phyloP scores from a whole-genome alignment of 1,140 invertebrate species.

The Mya arenaria region DNA sequence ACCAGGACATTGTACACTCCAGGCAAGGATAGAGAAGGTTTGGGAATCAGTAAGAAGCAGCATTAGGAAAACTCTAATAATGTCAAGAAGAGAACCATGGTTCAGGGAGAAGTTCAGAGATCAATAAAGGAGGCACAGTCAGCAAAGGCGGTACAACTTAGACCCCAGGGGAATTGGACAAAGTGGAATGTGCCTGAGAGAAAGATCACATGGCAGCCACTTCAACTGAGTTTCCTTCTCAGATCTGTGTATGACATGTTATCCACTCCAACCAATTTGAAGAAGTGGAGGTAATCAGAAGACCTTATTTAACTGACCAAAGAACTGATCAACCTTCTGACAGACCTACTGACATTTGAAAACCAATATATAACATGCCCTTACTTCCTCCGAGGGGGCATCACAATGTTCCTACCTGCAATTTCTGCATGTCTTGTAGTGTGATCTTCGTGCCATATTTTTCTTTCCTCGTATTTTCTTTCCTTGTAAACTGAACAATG shows the following conservation, averaged over 20 bases:
- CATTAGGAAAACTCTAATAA: too few species aligned
- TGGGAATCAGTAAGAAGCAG: too few species aligned
- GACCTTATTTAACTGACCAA: not conserved
- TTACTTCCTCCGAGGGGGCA: not conserved
- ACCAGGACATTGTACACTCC: too few species aligned
- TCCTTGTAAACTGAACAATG: slow-evolving; percentile 17
- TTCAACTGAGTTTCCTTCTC: too few species aligned
- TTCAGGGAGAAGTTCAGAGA: too few species aligned
- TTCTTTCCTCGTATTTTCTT: not conserved
- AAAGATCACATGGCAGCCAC: too few species aligned
- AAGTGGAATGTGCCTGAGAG: too few species aligned
- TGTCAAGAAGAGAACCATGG: too few species aligned
- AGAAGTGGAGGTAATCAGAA: not conserved
- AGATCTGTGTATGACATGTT: not conserved
- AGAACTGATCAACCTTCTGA: not conserved
- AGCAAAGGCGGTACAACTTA: too few species aligned
- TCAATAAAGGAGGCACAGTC: too few species aligned
- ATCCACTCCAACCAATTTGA: not conserved
- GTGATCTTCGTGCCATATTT: slow-evolving; percentile 58
- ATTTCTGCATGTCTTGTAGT: slow-evolving; percentile 69
- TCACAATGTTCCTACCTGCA: slow-evolving; percentile 57
- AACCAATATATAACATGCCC: not conserved
- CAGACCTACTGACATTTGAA: not conserved
- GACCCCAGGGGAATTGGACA: too few species aligned
- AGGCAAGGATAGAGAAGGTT: too few species aligned